phyloP scores from a whole-genome alignment of 2,888 invertebrate genomes.

The Ptychoptera contaminata region DNA sequence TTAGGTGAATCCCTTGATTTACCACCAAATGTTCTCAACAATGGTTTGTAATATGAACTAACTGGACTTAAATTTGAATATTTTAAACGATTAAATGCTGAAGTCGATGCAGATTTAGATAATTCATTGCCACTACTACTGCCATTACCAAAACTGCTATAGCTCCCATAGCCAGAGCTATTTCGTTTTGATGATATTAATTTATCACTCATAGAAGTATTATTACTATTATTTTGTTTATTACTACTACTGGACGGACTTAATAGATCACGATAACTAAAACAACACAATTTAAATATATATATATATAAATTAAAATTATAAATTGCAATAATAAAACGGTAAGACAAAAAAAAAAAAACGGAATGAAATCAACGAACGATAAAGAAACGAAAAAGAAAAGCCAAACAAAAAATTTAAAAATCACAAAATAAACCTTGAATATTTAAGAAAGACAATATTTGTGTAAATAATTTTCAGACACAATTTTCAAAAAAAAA shows the following conservation, averaged over 20 bases:
- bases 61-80: slow-evolving; percentile 26
- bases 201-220: slow-evolving; percentile 12
- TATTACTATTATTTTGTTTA: slow-evolving; percentile 1
- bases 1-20: slow-evolving; percentile 21
- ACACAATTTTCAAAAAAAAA: too few relatives aligned
- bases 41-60: slow-evolving; percentile 28
- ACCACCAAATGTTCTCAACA: slow-evolving; percentile 23
- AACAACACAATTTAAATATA: too few relatives aligned
- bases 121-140: not conserved
- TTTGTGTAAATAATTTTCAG: too few relatives aligned
- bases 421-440: too few relatives aligned
- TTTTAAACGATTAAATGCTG: slow-evolving; percentile 27
- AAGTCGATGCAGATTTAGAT: slow-evolving; percentile 20
- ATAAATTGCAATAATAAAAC: too few relatives aligned
- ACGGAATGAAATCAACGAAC: too few relatives aligned
- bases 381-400: too few relatives aligned
- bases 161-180: slow-evolving; percentile 11
- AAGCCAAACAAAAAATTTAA: too few relatives aligned
- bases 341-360: too few relatives aligned
- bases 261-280: slow-evolving; percentile 2
- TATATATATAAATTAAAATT: too few relatives aligned
- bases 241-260: slow-evolving; percentile 5
- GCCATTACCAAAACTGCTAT: slow-evolving; percentile 16
- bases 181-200: slow-evolving; percentile 24
- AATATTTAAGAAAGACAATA: too few relatives aligned